A percentile compares a stretch with the other conserved stretches of the same genome.
Evolutionary conservation across 2,113 vertebrate species (phyloP).

Genomic region (Microcebus jonahi): DNA sequence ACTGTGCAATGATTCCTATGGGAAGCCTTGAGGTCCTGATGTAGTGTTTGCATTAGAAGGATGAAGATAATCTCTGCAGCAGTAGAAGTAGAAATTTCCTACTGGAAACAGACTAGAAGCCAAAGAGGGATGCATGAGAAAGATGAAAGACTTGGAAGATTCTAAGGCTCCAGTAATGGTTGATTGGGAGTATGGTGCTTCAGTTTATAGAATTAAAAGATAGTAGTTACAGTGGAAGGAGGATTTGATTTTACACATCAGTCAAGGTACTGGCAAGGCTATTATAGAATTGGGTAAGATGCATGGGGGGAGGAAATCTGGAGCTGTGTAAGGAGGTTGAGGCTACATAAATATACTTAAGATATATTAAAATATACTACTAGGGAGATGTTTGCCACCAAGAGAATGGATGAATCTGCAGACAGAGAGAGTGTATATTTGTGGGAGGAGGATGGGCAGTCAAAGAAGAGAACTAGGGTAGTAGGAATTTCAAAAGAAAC

Average conservation of each 20-base stretch:
- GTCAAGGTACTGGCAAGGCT: not conserved
- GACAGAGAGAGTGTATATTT: not conserved
- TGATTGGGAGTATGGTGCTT: not conserved
- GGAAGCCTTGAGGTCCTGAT: not conserved
- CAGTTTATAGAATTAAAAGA: not conserved
- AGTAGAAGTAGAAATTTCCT: not conserved
- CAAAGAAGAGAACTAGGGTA: slow-evolving; percentile 23
- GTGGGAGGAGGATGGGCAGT: not conserved
- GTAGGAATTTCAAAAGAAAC: slow-evolving; percentile 28
- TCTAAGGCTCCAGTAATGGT: not conserved
- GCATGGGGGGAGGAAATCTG: not conserved
- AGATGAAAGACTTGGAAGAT: not conserved
- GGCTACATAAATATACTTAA: not conserved
- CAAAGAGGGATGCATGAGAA: not conserved
- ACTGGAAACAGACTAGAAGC: not conserved
- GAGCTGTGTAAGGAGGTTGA: not conserved
- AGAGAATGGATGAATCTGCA: not conserved
- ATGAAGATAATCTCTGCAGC: not conserved
- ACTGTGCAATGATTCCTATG: not conserved
- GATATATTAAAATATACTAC: not conserved
- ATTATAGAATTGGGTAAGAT: not conserved
- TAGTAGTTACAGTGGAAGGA: not conserved
- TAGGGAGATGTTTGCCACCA: not conserved
- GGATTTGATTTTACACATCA: not conserved
- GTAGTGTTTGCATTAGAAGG: not conserved